These are phyloP conservation scores for Potorous gilbertii DNA, from an alignment of 2,797 vertebrate genomes.

Conservation along the genomic window DNA sequence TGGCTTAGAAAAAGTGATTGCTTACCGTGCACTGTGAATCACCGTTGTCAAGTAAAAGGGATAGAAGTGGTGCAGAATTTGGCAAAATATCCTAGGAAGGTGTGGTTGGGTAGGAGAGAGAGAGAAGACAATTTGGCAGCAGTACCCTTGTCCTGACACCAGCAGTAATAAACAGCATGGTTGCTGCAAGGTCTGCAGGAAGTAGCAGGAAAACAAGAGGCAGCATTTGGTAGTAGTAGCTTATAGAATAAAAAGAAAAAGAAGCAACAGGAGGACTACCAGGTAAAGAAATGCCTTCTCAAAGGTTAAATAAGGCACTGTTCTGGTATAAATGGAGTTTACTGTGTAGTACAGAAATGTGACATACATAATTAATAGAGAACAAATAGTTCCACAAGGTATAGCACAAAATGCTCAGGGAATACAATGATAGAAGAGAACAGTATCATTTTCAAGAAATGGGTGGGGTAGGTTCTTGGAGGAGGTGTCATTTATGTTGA, in stretches of 20 bases:
- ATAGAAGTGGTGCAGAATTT: not conserved
- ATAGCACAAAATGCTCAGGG: not conserved
- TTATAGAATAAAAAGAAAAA: not conserved
- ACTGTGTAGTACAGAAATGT: not conserved
- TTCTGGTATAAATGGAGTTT: not conserved
- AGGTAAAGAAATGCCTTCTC: not conserved
- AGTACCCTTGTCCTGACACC: not conserved
- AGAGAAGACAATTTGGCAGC: not conserved
- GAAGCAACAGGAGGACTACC: not conserved
- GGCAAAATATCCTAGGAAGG: not conserved
- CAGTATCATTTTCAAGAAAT: not conserved
- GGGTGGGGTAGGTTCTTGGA: not conserved
- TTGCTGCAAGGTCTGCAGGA: not conserved
- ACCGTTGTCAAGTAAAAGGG: not conserved
- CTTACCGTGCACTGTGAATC: not conserved
- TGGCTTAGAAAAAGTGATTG: not conserved
- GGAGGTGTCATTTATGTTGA: not conserved
- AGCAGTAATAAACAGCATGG: not conserved
- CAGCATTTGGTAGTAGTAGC: not conserved
- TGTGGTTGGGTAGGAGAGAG: accelerated
- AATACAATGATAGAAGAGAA: not conserved
- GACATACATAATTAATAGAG: not conserved
- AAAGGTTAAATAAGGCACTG: not conserved
- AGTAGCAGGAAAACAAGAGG: not conserved
- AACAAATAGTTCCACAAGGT: not conserved